phyloP scores from a whole-genome alignment of 2,888 invertebrate species.

The Thera obeliscata region DNA sequence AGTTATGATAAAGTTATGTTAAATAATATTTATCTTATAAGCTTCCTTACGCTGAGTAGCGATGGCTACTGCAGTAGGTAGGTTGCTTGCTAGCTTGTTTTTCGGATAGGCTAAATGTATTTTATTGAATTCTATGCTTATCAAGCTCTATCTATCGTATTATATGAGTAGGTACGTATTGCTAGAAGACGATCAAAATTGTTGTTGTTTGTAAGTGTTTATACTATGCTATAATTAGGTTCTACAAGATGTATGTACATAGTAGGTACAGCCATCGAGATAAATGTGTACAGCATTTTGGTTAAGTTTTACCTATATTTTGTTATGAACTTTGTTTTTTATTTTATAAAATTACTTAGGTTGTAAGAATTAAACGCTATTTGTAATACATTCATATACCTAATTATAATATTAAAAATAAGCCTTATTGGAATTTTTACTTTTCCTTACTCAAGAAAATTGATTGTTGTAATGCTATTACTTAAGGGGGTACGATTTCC shows the following conservation, averaged over 20 bases:
- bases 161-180: not conserved
- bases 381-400: not conserved
- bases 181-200: not conserved
- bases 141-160: not conserved
- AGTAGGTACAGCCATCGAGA: not conserved
- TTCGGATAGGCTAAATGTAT: not conserved
- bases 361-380: not conserved
- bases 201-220: not conserved
- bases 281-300: slow-evolving; percentile 1
- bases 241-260: not conserved
- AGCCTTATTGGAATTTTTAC: not conserved
- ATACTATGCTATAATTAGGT: too few species aligned
- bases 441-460: too few species aligned
- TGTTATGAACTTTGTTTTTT: slow-evolving; percentile 8
- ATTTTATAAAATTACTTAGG: not conserved
- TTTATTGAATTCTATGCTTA: not conserved
- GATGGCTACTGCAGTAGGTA: too few species aligned
- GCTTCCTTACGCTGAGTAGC: too few species aligned
- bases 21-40: too few species aligned
- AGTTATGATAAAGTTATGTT: too few species aligned
- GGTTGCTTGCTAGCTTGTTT: not conserved
- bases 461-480: too few species aligned
- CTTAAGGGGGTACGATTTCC: too few species aligned
- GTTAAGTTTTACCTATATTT: not conserved
- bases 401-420: not conserved